Evolutionary conservation across 1,140 invertebrate species (phyloP).

Genomic region (Pseudomyrmex pallidus): DNA sequence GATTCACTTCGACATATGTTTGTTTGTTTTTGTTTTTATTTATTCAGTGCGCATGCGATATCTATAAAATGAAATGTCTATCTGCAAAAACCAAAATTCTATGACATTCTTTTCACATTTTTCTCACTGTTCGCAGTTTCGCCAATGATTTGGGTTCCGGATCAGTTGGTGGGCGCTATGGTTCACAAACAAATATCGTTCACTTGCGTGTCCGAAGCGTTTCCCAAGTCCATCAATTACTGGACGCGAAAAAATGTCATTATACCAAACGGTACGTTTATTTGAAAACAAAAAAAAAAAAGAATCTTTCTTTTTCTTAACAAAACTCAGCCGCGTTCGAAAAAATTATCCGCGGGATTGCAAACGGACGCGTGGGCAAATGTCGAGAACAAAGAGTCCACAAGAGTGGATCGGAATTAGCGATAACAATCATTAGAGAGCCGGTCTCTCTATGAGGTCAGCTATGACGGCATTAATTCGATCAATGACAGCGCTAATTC

Average conservation of each 20-base stretch:
- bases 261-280: conserved; percentile 89
- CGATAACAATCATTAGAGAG: conserved; percentile 26
- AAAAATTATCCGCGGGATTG: background rate
- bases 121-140: conserved; percentile 87
- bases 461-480: conserved; percentile 24
- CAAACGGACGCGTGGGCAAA: background rate
- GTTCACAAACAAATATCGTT: conserved; percentile 91
- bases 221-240: conserved; percentile 94
- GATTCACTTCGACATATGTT: background rate
- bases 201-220: conserved; percentile 94
- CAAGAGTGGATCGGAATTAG: background rate
- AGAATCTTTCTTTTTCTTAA: background rate
- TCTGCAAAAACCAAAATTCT: background rate
- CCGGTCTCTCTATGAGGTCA: background rate
- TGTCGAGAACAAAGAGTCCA: background rate
- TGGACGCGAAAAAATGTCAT: conserved; percentile 93
- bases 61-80: no score
- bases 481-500: conserved; percentile 37
- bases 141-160: conserved; percentile 94
- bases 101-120: background rate
- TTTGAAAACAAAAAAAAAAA: background rate
- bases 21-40: background rate
- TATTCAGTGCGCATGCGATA: no score
- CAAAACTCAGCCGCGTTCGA: background rate
- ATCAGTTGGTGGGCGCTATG: conserved; percentile 92